Evolutionary conservation across 92 coral and sea anemone genomes (phyloP).

Genomic region (Micromussa lordhowensis): DNA sequence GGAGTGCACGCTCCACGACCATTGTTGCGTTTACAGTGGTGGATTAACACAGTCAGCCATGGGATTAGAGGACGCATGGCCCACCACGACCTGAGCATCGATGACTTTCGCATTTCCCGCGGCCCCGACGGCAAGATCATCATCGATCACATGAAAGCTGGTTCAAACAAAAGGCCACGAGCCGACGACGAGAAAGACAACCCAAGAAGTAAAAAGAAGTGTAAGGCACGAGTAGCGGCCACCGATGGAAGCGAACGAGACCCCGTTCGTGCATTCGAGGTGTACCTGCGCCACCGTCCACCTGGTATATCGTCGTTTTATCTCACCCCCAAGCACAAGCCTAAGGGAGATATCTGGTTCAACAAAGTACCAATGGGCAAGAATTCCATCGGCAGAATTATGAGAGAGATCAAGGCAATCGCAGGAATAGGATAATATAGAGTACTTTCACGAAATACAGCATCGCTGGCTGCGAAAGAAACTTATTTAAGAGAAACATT

Average conservation of each 20-base stretch:
- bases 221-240: constrained; percentile 96
- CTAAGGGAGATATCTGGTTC: constrained; percentile 99
- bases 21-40: constrained; percentile 95
- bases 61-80: constrained; percentile 99
- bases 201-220: constrained; percentile 90
- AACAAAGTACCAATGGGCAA: constrained; percentile 99
- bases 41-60: constrained; percentile 98
- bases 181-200: constrained; percentile 95
- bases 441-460: not conserved
- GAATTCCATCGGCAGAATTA: constrained; percentile 97
- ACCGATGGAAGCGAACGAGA: constrained; percentile 99
- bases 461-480: constrained; percentile 18
- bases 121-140: constrained; percentile 97
- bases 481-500: constrained; percentile 24
- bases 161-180: constrained; percentile 85
- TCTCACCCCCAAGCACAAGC: constrained; percentile 99
- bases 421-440: constrained; percentile 92
- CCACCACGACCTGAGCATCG: constrained; percentile 97
- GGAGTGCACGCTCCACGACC: constrained; percentile 99
- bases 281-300: constrained; percentile 95
- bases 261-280: constrained; percentile 98
- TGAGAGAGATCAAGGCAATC: constrained; percentile 98
- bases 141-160: constrained; percentile 96
- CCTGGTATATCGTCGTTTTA: constrained; percentile 99
- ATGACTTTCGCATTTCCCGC: constrained; percentile 97